Evolutionary conservation across 2,113 vertebrate species (phyloP), one percentile per base, ranked within the genome.

Genomic region (Maccullochella peelii): DNA sequence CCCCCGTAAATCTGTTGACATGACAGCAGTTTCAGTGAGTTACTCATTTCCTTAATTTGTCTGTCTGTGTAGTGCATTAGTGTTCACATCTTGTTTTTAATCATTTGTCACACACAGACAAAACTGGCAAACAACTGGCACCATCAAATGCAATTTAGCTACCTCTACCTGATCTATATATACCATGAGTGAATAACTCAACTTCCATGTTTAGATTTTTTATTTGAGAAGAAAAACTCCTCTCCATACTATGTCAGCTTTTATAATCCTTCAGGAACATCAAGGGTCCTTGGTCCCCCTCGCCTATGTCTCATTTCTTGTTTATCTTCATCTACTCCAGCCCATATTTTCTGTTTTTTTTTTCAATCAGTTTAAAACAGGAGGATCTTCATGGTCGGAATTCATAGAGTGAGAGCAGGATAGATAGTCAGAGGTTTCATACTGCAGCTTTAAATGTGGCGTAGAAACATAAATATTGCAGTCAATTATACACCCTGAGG

Each of bases 1-100:
- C 36, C 68, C 55, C 38, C 27, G 21, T 33, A 74, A 82, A 91
- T 86, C 69, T 85, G 83, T 79, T 72, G 63, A 85, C 83, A 80
- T 79, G 86, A 79, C 30, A 80, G 65, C 71, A 68, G 44, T 62
- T 47, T 65, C 55, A 25, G 38, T 8, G 73, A 86, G 81, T 62
- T 68, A 69, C 72, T 89, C 81, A 61, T 80, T 73, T 71, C 20
- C 47, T 38, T 73, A 62, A 69, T 86, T 77, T 88, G 73, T 82
- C 79, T 86, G 21, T 87, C 59, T 69, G 27, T 73, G 59, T 33
- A 25, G 47, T 38, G 25, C 69, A 50, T 81, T 33, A 44, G 49
- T 71, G 36, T 68, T 87, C 47, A 72, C 63, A 27, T 68, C 58
- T 62, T 27, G 36, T 67, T 75, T 82, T 79, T 80, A 74, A 88